Base-by-base conservation (phyloP, 2,797 vertebrate genomes). In the Hylomyscus alleni region DNA sequence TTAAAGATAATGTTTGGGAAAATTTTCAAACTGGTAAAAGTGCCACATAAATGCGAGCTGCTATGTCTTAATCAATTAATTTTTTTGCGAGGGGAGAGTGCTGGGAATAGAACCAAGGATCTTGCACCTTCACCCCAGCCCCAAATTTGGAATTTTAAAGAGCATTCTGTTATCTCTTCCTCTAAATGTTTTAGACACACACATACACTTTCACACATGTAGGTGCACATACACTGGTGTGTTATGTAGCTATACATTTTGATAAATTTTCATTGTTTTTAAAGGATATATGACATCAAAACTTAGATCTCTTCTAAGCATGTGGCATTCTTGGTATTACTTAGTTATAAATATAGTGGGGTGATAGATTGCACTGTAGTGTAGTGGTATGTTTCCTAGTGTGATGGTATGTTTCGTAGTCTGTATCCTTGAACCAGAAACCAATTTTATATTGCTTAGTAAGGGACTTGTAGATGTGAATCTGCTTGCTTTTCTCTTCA, bases 1-100 rank as follows among this genome's bases (percentile, higher is more conserved):
- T 93, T 93, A 91, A 96, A 80, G 50, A 77, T 77, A 67, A 96
- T 50, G 31, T 92, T 78, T 81, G 78, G 26, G 31, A 88, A 91
- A 72, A 72, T 80, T 62, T 95, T 89, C 8, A 95, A 96, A 69
- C 54, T 81, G 8, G 22, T 67, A 85, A 85, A 75, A 88, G 52
- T 81, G 72, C 56, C 54, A 44, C 47, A 72, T 50, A 90, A 29
- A 54, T 84, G 50, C 89, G 76, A 52, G 17, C 72, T 92, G n/a
- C 72, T 26, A 1, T 78, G 26, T 91, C 9, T 90, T 75, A 93
- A 8, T 91, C 94, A 89, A 60, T 22, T 92, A 72, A 9, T 58
- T 24, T 72, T 67, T 85, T 72, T 86, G 65, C 0, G 34, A 69
- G 67, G 15, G 6, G 67, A 12, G 34, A n/a, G 31, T 86, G 86